Evolutionary conservation across 2,888 invertebrate species (phyloP), one percentile per base, ranked within the genome.

Genomic region (Anarsia innoxiella): DNA sequence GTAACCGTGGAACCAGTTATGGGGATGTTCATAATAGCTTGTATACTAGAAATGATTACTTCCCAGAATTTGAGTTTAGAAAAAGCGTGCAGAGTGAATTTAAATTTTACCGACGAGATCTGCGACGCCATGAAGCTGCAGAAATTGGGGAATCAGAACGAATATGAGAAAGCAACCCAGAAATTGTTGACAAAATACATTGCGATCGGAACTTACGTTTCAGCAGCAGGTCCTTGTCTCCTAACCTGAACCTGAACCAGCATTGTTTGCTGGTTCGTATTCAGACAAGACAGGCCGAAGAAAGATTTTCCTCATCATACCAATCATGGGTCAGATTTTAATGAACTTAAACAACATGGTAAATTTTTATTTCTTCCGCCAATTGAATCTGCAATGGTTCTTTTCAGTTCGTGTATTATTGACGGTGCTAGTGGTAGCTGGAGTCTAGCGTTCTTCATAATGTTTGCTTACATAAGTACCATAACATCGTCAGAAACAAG

Each of bases 41-140:
- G 46, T 0, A 63, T 88, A 12, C 51, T 88, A n/a, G 88, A 89
- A 0, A 86, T 88, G 29, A 59, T 93, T 39, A 91, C 93, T 12
- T 90, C 93, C 2, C 93, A 93, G 64, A 94, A 94, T 70, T 73
- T 94, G 6, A 91, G 90, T 59, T 79, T 94, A 47, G 94, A 94
- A 62, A 94, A 94, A 65, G 94, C 94, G 0, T 95, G 94, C 58
- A 79, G 93, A 10, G 93, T 94, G 0, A 94, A 94, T 62, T 77
- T 94, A 41, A 88, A 86, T 12, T 93, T 89, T 51, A 83, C 90
- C 0, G 84, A 87, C 14, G 87, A 88, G 51, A 88, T 94, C 1
- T 95, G 94, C 60, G 87, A 89, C 49, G 91, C 93, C 0, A 68
- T 94, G 4, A 89, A 90, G 12, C 68, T 84, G 6, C 87, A 93